phyloP scores from a whole-genome alignment of 2,113 vertebrate species.

The Mus pahari region DNA sequence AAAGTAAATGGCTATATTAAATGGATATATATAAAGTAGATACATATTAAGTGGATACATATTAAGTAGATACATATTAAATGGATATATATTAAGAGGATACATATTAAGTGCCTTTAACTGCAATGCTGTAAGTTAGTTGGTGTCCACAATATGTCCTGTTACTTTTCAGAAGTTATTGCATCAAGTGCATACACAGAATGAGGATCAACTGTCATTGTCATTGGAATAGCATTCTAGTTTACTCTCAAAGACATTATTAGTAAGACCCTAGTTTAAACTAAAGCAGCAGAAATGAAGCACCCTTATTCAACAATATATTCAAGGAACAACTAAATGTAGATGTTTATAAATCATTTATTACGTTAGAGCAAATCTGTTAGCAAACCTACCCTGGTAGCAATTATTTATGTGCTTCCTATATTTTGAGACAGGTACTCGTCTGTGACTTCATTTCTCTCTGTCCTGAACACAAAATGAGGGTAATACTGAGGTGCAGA shows the following conservation, averaged over 20 bases:
- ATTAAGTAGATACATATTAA: too few relatives aligned
- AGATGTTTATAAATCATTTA: constrained; percentile 9
- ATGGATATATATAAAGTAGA: too few relatives aligned
- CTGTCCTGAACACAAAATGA: background rate
- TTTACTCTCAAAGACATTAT: background rate
- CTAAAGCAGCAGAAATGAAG: background rate
- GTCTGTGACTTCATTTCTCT: background rate
- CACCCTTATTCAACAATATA: background rate
- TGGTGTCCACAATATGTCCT: background rate
- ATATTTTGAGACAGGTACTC: background rate
- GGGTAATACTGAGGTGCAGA: background rate
- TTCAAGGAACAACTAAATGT: background rate
- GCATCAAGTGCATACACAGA: background rate
- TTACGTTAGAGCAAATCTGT: constrained; percentile 16
- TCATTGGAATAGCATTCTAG: background rate
- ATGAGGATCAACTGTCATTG: background rate
- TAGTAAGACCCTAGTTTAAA: background rate
- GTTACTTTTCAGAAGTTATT: constrained; percentile 40
- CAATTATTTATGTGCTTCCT: background rate
- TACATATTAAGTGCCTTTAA: constrained; percentile 4
- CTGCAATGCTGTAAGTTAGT: background rate
- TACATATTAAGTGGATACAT: too few relatives aligned
- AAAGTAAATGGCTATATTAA: too few relatives aligned
- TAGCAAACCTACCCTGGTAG: background rate
- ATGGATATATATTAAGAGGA: too few relatives aligned